phyloP scores from a whole-genome alignment of 2,113 vertebrate species.

The Carassius carassius region DNA sequence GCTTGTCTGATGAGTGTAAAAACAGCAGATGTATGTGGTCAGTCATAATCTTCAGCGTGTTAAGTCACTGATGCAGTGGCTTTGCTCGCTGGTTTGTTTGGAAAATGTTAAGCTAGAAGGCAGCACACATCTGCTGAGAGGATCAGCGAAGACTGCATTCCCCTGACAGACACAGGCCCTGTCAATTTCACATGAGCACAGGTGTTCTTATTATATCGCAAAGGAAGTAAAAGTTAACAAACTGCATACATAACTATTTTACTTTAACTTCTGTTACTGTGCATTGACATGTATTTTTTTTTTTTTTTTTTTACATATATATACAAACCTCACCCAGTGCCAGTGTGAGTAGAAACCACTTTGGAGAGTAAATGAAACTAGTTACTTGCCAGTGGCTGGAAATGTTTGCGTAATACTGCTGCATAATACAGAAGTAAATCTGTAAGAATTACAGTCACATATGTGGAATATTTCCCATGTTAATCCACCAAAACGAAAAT shows the following conservation, averaged over 20 bases:
- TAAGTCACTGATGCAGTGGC: constrained; percentile 59
- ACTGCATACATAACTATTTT: neutral
- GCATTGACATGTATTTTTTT: too few species aligned
- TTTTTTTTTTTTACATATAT: too few species aligned
- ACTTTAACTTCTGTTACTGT: neutral
- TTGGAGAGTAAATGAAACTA: neutral
- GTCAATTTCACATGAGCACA: constrained; percentile 5
- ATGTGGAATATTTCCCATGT: neutral
- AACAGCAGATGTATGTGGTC: constrained; percentile 65
- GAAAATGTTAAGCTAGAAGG: constrained; percentile 27
- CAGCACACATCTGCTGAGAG: constrained; percentile 24
- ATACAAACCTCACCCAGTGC: too few species aligned
- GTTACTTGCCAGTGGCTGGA: neutral
- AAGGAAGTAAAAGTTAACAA: neutral
- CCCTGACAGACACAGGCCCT: constrained; percentile 20
- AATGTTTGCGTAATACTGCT: neutral
- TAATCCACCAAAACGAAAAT: neutral
- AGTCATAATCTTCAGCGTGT: constrained; percentile 66
- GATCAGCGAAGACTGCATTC: constrained; percentile 30
- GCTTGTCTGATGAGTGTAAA: constrained; percentile 31
- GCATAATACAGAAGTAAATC: neutral
- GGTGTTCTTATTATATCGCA: neutral
- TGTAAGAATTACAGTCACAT: neutral
- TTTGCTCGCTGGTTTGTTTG: constrained; percentile 56
- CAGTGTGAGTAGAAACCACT: neutral